Conservation (phyloP, 2,888 invertebrate genomes). For the Andrena hattorfiana region DNA sequence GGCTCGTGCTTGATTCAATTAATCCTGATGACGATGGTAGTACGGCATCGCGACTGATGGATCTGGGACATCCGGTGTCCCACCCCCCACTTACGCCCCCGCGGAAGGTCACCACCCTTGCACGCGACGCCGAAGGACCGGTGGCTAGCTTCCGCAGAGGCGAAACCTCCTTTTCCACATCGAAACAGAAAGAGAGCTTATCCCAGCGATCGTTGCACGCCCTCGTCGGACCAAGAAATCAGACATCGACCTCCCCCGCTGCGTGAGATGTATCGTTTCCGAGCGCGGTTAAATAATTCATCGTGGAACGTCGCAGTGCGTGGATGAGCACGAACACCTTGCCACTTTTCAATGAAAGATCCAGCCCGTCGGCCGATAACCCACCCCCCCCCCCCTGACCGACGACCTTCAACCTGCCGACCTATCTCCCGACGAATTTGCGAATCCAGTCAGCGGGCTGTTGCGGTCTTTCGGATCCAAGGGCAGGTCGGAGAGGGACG, state of each 20-base stretch:
- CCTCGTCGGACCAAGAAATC: not conserved
- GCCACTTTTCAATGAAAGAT: not conserved
- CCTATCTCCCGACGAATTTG: not conserved
- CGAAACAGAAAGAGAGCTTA: not conserved
- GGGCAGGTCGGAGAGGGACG: not conserved
- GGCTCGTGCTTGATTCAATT: constrained; percentile 37
- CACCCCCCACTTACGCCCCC: not conserved
- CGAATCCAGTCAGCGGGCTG: constrained; percentile 5
- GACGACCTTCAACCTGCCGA: not conserved
- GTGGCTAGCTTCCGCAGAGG: not conserved
- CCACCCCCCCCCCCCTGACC: not conserved
- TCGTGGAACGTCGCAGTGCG: not conserved
- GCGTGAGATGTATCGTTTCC: constrained; percentile 20
- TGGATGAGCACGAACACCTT: not conserved
- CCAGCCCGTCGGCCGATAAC: not conserved
- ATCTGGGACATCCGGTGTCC: constrained; percentile 26
- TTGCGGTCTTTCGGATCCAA: constrained; percentile 5
- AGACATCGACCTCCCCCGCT: not conserved
- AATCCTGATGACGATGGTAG: constrained; percentile 3
- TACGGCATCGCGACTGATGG: constrained; percentile 16
- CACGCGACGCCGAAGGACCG: constrained; percentile 14
- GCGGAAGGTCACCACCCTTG: constrained; percentile 59
- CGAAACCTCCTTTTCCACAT: not conserved
- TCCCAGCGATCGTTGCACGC: not conserved
- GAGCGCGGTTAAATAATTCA: not conserved